phyloP scores from a whole-genome alignment of 2,888 invertebrate genomes.

The Drosophila neonasuta region DNA sequence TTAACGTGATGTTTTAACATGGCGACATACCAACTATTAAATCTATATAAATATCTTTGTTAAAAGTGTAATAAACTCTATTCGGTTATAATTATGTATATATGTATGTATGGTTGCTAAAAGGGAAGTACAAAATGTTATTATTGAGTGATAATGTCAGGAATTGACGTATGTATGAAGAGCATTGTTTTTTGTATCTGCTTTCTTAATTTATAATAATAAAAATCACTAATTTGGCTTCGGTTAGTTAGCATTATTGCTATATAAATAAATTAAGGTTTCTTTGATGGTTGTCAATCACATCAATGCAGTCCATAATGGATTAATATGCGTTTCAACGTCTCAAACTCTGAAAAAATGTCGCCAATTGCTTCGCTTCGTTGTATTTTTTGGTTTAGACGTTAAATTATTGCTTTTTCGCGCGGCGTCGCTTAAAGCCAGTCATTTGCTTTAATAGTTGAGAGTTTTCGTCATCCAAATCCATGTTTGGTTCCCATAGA shows the following conservation, averaged over 20 bases:
- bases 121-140: conserved; percentile 66
- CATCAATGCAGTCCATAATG: conserved; percentile 63
- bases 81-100: conserved; percentile 31
- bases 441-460: conserved; percentile 87
- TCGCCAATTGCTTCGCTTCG: conserved; percentile 21
- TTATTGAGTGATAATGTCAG: conserved; percentile 65
- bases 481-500: conserved; percentile 86
- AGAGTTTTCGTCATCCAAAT: conserved; percentile 87
- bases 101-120: conserved; percentile 51
- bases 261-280: conserved; percentile 52
- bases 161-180: conserved; percentile 62
- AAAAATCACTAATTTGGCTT: conserved; percentile 74
- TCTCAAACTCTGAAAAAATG: conserved; percentile 11
- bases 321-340: conserved; percentile 41
- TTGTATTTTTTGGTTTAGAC: conserved; percentile 21
- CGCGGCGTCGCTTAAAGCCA: conserved; percentile 84
- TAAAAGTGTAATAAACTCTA: conserved; percentile 59
- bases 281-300: conserved; percentile 63
- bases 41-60: conserved; percentile 9
- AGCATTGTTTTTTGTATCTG: conserved; percentile 22
- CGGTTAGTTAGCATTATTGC: conserved; percentile 64
- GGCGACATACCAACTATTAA: conserved; percentile 24
- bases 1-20: conserved; percentile 31
- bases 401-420: conserved; percentile 74
- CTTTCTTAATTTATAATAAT: conserved; percentile 48